These are phyloP conservation scores for Cotesia congregata DNA, from an alignment of 2,888 invertebrate species.

Conservation along the genomic window DNA sequence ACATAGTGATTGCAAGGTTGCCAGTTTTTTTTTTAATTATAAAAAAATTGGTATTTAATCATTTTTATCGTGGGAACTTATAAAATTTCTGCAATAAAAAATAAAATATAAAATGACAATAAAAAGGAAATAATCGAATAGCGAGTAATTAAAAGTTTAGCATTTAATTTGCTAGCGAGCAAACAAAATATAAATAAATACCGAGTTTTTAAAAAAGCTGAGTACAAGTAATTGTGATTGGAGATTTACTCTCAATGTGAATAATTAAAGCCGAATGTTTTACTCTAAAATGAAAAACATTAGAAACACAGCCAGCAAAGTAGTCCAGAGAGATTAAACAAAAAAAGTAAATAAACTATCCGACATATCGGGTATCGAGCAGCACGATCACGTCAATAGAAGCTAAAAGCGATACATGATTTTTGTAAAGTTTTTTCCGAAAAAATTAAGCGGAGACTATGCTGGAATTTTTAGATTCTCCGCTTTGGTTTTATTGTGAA, in stretches of 20 bases:
- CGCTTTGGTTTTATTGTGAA: not conserved
- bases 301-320: slow-evolving; percentile 4
- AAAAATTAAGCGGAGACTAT: not conserved
- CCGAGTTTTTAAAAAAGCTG: not conserved
- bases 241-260: not conserved
- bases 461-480: slow-evolving; percentile 4
- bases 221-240: not conserved
- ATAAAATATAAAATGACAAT: too few relatives aligned
- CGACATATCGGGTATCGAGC: slow-evolving; percentile 2
- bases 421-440: not conserved
- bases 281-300: slow-evolving; percentile 4
- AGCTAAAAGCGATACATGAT: not conserved
- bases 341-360: not conserved
- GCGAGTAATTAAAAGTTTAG: too few relatives aligned
- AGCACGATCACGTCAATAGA: not conserved
- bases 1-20: too few relatives aligned
- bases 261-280: slow-evolving; percentile 3
- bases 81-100: too few relatives aligned
- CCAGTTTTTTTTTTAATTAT: too few relatives aligned
- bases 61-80: too few relatives aligned
- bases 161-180: too few relatives aligned
- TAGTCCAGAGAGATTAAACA: slow-evolving; percentile 5
- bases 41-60: too few relatives aligned
- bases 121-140: too few relatives aligned
- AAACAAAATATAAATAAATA: not conserved